Evolutionary conservation across 1,140 invertebrate species (phyloP), one percentile per base, ranked within the genome.

Genomic region (Trichogramma pretiosum): DNA sequence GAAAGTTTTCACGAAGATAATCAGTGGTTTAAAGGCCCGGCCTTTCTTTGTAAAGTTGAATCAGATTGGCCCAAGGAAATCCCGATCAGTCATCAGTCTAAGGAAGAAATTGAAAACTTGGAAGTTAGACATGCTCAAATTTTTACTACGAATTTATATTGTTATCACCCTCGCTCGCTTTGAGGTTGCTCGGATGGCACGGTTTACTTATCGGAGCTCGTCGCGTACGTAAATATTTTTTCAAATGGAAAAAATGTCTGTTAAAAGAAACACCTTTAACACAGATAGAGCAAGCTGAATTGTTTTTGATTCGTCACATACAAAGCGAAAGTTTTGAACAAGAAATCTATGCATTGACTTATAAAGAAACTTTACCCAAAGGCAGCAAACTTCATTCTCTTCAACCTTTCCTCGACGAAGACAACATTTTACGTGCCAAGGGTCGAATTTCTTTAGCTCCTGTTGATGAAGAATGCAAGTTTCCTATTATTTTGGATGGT

Each of bases 401-500:
- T 17, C 17, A 36, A 36, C 17, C 17, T 9, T 17, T 10, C n/a
- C 4, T 18, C 5, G 17, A 36, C 10, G 8, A 10, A 8, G 11
- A 18, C 3, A 18, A 18, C 3, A 36, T 36, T 17, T 5, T 36
- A 18, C 34, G 34, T 7, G 34, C 17, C 4, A 18, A 17, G 13
- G 34, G 34, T 4, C 34, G 34, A 16, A 18, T 18, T n/a, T n/a
- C n/a, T n/a, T n/a, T n/a, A n/a, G n/a, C n/a, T n/a, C n/a, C n/a
- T n/a, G n/a, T n/a, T n/a, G n/a, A n/a, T n/a, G n/a, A n/a, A n/a
- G n/a, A n/a, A n/a, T n/a, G n/a, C n/a, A n/a, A n/a, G n/a, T n/a
- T n/a, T 9, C 40, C 40, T 10, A 14, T 33, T 4, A 52, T 48
- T 5, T 33, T 50, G 13, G 14, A 50, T n/a, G 33, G 32, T 2